Percentiles rank a stretch among this genome's conserved stretches.
Evolutionary conservation across 2,113 vertebrate species (phyloP).

Genomic region (Phaethornis superciliosus): DNA sequence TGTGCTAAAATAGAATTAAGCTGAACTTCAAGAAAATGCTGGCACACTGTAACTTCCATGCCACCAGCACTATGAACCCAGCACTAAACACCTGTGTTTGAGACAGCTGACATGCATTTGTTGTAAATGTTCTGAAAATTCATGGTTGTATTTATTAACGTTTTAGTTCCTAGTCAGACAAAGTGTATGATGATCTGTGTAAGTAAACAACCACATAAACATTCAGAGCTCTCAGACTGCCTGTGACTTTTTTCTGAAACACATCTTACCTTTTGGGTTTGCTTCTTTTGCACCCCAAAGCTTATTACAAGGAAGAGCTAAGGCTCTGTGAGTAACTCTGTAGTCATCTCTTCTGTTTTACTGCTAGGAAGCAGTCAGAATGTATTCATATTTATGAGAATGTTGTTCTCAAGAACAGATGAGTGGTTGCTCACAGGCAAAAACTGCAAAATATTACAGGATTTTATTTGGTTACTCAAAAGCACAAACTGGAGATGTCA

Average conservation of each 20-base stretch:
- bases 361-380: background rate
- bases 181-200: background rate
- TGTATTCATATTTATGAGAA: background rate
- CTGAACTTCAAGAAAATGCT: background rate
- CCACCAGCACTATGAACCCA: background rate
- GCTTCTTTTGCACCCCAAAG: background rate
- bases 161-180: background rate
- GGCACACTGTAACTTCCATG: background rate
- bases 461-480: background rate
- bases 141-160: background rate
- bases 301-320: background rate
- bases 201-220: background rate
- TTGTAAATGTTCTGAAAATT: background rate
- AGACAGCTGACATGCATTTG: background rate
- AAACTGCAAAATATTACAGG: background rate
- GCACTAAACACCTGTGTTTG: background rate
- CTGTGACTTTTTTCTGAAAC: background rate
- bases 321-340: background rate
- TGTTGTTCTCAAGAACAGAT: background rate
- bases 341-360: background rate
- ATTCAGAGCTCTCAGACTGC: background rate
- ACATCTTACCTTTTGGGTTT: background rate
- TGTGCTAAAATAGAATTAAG: background rate
- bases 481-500: background rate
- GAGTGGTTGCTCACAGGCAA: background rate